A percentile compares a stretch with the other conserved stretches of the same genome.
Conservation (phyloP, 1,140 invertebrate species). For the Notospermus geniculatus region DNA sequence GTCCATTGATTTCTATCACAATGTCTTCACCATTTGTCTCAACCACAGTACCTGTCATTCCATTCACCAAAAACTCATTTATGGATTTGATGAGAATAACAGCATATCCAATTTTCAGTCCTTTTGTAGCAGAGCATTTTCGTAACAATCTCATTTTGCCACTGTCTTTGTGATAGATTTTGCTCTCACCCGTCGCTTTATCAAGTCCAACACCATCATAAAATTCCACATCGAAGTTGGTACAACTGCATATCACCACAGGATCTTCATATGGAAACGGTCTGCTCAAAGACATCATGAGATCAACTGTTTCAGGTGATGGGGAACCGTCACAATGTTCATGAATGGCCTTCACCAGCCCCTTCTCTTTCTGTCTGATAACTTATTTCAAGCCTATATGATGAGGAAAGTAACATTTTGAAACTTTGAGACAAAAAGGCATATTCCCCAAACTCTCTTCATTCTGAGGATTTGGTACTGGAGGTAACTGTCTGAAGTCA, state of each 20-base stretch:
- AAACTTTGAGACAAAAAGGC: conserved; percentile 15
- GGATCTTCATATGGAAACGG: not conserved
- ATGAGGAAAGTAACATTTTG: conserved; percentile 10
- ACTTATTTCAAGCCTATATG: not conserved
- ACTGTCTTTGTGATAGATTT: not conserved
- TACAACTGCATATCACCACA: not conserved
- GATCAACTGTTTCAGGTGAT: not conserved
- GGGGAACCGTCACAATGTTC: not conserved
- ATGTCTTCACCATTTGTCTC: not conserved
- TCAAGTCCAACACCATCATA: not conserved
- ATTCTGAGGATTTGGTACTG: conserved; percentile 16
- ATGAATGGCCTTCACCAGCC: not conserved
- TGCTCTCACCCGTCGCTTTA: not conserved
- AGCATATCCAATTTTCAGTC: conserved; percentile 4
- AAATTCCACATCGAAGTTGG: not conserved
- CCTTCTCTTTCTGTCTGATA: not conserved
- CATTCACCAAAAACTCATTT: not conserved
- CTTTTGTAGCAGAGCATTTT: not conserved
- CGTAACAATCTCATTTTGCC: not conserved
- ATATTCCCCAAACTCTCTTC: conserved; percentile 18
- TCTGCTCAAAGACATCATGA: not conserved
- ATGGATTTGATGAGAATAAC: not conserved
- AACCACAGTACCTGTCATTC: not conserved
- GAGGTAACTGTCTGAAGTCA: conserved; percentile 24
- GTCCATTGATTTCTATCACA: not conserved